Evolutionary conservation across 2,888 invertebrate genomes (phyloP).

Genomic region (Ormyrus thymus): DNA sequence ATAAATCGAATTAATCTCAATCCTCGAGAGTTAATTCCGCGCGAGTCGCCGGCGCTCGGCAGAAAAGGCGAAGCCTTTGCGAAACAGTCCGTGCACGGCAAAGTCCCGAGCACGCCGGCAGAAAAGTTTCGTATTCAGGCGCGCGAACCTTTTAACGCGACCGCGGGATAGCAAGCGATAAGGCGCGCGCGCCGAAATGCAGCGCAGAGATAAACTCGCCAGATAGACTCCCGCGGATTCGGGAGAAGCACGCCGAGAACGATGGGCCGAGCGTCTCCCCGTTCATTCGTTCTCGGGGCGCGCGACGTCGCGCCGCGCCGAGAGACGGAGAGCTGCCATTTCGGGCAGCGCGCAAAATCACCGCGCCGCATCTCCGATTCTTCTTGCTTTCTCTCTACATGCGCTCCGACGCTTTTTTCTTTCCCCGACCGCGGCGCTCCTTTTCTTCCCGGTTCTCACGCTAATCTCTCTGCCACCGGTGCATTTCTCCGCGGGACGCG

Average conservation of each 20-base stretch:
- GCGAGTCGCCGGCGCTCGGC: too few species aligned
- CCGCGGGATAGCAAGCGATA: constrained; percentile 59
- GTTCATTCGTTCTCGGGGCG: constrained; percentile 55
- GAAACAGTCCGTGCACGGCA: too few species aligned
- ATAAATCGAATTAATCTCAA: too few species aligned
- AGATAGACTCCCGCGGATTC: constrained; percentile 66
- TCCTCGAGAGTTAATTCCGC: too few species aligned
- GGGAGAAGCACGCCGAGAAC: constrained; percentile 67
- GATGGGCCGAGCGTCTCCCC: constrained; percentile 65
- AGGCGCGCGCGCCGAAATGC: constrained; percentile 60
- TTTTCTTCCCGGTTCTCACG: too few species aligned
- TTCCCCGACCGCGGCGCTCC: not conserved
- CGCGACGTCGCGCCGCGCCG: constrained; percentile 10
- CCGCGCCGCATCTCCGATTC: not conserved
- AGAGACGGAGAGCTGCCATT: too few species aligned
- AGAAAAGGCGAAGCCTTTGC: too few species aligned
- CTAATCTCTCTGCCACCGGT: too few species aligned
- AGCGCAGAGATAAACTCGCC: constrained; percentile 61
- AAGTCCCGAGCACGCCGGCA: not conserved
- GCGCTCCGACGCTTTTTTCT: not conserved
- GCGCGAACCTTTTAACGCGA: constrained; percentile 62
- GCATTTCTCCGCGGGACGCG: too few species aligned
- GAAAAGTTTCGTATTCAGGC: constrained; percentile 51
- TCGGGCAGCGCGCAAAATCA: too few species aligned
- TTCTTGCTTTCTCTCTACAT: too few species aligned